phyloP scores from a whole-genome alignment of 1,140 invertebrate genomes.

The Ruditapes philippinarum region DNA sequence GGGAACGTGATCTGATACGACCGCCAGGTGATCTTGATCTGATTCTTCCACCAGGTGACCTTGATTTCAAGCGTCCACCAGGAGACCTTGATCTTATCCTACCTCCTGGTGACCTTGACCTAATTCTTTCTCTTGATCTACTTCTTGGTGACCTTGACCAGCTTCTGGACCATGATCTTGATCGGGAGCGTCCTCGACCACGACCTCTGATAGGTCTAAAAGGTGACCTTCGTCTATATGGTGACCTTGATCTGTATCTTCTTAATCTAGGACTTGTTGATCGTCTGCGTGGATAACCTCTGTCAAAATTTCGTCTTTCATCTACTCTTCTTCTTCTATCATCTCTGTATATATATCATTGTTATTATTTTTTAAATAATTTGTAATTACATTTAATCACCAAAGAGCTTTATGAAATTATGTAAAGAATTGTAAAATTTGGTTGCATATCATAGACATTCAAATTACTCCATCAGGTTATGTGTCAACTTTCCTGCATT shows the following conservation, averaged over 20 bases:
- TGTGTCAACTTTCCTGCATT: no score
- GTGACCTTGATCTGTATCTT: constrained; percentile 60
- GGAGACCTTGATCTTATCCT: no score
- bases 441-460: no score
- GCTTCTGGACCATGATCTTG: constrained; percentile 41
- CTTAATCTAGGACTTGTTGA: constrained; percentile 55
- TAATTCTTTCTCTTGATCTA: constrained; percentile 26
- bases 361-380: no score
- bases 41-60: constrained; percentile 15
- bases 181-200: constrained; percentile 38
- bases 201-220: constrained; percentile 20
- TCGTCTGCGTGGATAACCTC: constrained; percentile 53
- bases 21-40: constrained; percentile 39
- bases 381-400: no score
- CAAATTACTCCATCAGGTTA: no score
- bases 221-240: constrained; percentile 55
- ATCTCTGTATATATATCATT: constrained; percentile 43
- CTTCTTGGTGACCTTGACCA: constrained; percentile 59
- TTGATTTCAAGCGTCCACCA: no score
- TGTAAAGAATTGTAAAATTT: no score
- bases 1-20: constrained; percentile 9
- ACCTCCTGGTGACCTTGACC: no score
- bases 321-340: constrained; percentile 29
- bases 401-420: no score
- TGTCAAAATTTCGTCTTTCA: constrained; percentile 46